These are phyloP conservation scores for Drosophila asahinai DNA, from an alignment of 1,140 invertebrate species.

Conservation along the genomic window DNA sequence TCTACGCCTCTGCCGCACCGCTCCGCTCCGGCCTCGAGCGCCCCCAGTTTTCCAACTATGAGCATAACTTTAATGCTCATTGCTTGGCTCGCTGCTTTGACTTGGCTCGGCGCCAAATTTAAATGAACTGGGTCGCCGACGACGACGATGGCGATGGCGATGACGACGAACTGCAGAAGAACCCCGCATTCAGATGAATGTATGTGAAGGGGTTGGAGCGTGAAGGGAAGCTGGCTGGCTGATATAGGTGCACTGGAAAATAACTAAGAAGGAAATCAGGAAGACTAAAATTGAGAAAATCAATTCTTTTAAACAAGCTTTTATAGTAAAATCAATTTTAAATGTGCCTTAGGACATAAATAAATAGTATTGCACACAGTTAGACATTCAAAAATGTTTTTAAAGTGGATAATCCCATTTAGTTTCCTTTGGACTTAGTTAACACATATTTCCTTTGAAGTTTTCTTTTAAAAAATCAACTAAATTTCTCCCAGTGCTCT, in stretches of 20 bases:
- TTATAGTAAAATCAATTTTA: background rate
- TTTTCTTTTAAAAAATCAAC: background rate
- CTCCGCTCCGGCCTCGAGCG: background rate
- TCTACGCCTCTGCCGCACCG: background rate
- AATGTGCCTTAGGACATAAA: background rate
- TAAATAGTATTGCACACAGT: too few relatives aligned
- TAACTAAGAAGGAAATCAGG: background rate
- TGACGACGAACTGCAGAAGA: constrained; percentile 39
- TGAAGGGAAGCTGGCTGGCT: constrained; percentile 9
- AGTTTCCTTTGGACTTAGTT: background rate
- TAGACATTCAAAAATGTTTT: background rate
- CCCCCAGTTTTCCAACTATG: constrained; percentile 52
- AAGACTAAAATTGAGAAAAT: too few relatives aligned
- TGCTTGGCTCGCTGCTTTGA: constrained; percentile 51
- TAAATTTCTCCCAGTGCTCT: background rate
- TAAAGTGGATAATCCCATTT: too few relatives aligned
- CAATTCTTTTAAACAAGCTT: background rate
- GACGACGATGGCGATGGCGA: constrained; percentile 7
- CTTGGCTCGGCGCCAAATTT: constrained; percentile 75
- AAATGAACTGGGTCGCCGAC: constrained; percentile 72
- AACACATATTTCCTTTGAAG: background rate
- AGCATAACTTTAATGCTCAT: constrained; percentile 79
- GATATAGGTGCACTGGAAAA: constrained; percentile 16
- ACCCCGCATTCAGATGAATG: constrained; percentile 29
- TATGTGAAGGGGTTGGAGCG: constrained; percentile 7